phyloP scores from a whole-genome alignment of 1,140 invertebrate genomes.

The Pseudobourletiella spinata region DNA sequence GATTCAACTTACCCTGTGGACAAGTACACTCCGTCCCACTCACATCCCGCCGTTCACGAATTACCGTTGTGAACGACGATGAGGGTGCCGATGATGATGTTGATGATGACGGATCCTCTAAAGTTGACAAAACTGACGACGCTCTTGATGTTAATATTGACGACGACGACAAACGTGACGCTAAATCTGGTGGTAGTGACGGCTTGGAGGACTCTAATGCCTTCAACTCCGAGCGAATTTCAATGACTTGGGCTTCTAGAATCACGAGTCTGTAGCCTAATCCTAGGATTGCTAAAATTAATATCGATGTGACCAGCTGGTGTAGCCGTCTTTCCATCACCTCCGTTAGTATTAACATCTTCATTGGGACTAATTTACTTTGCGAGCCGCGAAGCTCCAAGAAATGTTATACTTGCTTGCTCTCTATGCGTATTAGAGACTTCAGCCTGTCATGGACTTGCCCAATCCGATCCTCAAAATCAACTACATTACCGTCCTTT shows the following conservation, averaged over 20 bases:
- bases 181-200: not conserved
- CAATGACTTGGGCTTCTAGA: not conserved
- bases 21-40: not conserved
- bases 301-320: slow-evolving; percentile 1
- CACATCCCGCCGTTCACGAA: slow-evolving; percentile 1
- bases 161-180: not conserved
- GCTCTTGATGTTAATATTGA: no score
- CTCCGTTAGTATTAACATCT: not conserved
- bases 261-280: slow-evolving; percentile 1
- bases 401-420: not conserved
- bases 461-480: not conserved
- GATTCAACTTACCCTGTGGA: slow-evolving; percentile 1
- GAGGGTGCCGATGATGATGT: not conserved
- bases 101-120: not conserved
- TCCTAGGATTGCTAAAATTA: not conserved
- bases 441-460: not conserved
- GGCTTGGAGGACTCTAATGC: not conserved
- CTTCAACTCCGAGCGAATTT: not conserved
- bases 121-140: not conserved
- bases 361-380: not conserved
- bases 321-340: slow-evolving; percentile 2
- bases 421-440: not conserved
- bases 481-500: not conserved
- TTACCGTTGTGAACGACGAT: not conserved
- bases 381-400: not conserved